Conservation (phyloP, 2,888 invertebrate species). For the Hedychridium roseum region DNA sequence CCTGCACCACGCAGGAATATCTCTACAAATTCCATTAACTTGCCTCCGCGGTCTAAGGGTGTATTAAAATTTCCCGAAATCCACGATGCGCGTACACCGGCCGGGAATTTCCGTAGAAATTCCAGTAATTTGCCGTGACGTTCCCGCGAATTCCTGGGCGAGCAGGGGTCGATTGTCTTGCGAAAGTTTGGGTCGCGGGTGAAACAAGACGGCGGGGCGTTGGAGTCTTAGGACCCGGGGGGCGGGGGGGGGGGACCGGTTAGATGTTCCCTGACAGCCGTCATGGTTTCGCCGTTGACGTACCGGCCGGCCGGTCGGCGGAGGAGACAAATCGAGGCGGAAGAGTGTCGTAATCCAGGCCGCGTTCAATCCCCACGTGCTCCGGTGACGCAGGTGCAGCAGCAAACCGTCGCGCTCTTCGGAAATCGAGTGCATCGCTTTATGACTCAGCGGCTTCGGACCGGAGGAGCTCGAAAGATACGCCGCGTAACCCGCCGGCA, state of each 20-base stretch:
- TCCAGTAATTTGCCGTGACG: neutral
- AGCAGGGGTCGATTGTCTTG: constrained; percentile 33
- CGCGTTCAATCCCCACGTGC: constrained; percentile 24
- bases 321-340: constrained; percentile 41
- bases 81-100: too few relatives aligned
- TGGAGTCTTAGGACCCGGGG: constrained; percentile 31
- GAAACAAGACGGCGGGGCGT: constrained; percentile 41
- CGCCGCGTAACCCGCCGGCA: too few relatives aligned
- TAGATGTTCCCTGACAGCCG: neutral
- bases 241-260: constrained; percentile 32
- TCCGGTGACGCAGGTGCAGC: constrained; percentile 36
- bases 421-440: too few relatives aligned
- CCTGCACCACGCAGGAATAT: too few relatives aligned
- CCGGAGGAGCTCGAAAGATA: too few relatives aligned
- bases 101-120: too few relatives aligned
- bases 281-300: constrained; percentile 9
- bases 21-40: too few relatives aligned
- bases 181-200: constrained; percentile 40
- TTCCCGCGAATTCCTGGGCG: constrained; percentile 7
- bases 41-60: too few relatives aligned
- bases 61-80: too few relatives aligned
- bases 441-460: too few relatives aligned
- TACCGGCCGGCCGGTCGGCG: constrained; percentile 7
- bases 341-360: constrained; percentile 45
- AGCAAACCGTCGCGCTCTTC: too few relatives aligned